Evolutionary conservation across 2,797 vertebrate species (phyloP), one percentile per base, ranked within the genome.

Genomic region (Sebastes trivittatus): DNA sequence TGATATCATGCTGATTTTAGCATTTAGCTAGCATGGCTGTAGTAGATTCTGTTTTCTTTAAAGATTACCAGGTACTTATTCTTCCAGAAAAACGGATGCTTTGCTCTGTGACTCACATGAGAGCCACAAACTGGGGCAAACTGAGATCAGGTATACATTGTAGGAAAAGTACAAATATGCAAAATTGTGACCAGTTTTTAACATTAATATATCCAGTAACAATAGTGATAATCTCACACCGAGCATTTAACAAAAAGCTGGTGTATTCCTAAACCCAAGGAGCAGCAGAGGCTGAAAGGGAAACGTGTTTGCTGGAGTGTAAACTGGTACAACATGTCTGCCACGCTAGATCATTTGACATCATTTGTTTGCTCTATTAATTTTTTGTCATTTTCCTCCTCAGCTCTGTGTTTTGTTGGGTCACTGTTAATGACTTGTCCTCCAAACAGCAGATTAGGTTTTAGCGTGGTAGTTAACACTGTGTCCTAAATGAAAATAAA

Each of bases 331-430:
- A 82, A 73, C 84, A 73, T 46, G 42, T 81, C 80, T 70, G 63
- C 78, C 56, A 42, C 77, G 70, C 49, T 0, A 77, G 60, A 81
- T 92, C 89, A 89, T 92, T 91, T 90, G 78, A 89, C 85, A 87
- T 86, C 2, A 86, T 94, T 91, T 91, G 78, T 87, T 84, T 90
- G 90, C 90, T 90, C 93, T 87, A 84, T 91, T 91, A 92, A 82
- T 77, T 90, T 92, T 72, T 83, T 81, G 87, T 88, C 90, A 88
- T 76, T 85, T 54, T 78, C 62, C 52, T 88, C 79, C 71, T 66
- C 72, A 72, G 85, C 68, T 56, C 63, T 49, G 59, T 22, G 75
- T 83, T 77, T 68, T 72, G 72, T 67, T 76, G 73, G 73, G 83
- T 89, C 80, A 25, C 46, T 75, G 78, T 80, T 90, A 89, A 92